Conservation (phyloP, 2,888 invertebrate species). For the Sarcophaga caerulescens region DNA sequence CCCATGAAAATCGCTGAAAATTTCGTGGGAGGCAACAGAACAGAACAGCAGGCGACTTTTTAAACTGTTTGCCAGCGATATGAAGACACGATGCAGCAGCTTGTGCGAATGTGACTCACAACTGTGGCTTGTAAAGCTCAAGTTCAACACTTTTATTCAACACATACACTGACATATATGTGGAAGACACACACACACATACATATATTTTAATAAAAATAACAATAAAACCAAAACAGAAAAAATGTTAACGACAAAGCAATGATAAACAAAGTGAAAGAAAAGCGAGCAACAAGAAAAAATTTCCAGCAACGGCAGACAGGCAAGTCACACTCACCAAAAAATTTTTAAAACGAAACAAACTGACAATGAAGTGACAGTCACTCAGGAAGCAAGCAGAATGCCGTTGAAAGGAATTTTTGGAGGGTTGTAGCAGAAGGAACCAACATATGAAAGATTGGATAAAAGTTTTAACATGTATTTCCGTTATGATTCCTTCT, state of each 20-base stretch:
- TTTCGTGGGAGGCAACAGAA: conserved; percentile 52
- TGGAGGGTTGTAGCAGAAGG: neutral
- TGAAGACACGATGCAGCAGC: conserved; percentile 12
- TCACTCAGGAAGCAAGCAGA: conserved; percentile 25
- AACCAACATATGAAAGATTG: conserved; percentile 11
- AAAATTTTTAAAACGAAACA: neutral
- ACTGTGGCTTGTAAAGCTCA: conserved; percentile 60
- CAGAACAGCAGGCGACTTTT: conserved; percentile 6
- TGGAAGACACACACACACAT: neutral
- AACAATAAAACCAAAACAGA: conserved; percentile 25
- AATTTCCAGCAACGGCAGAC: conserved; percentile 43
- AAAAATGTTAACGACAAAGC: conserved; percentile 24
- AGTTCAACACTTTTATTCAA: conserved; percentile 57
- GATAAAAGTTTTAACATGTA: conserved; percentile 43
- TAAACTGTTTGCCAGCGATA: conserved; percentile 25
- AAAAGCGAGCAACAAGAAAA: conserved; percentile 28
- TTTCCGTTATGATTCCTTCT: conserved; percentile 54
- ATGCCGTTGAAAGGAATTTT: conserved; percentile 29
- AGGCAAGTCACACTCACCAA: neutral
- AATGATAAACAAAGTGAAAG: conserved; percentile 18
- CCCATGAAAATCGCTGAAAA: conserved; percentile 44
- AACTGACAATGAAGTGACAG: conserved; percentile 63
- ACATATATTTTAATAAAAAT: neutral
- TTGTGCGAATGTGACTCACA: conserved; percentile 58
- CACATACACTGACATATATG: neutral